A percentile compares a stretch with the other conserved stretches of the same genome.
Evolutionary conservation across 35 echinoderm and acorn worm genomes (phyloP).

Genomic region (Apostichopus japonicus): DNA sequence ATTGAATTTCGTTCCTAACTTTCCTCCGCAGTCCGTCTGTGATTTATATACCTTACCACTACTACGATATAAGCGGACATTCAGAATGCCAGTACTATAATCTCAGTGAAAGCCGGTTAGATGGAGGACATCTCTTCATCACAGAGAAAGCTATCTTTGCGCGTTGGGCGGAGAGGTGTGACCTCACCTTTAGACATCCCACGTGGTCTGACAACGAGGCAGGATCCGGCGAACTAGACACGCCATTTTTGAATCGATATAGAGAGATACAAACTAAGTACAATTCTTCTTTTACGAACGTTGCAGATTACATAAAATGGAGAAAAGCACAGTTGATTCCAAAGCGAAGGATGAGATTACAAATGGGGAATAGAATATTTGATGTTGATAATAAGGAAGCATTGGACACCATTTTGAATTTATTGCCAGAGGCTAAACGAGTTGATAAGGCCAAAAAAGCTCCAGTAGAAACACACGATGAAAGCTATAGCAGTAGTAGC

Average conservation of each 20-base stretch:
- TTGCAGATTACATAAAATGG: conserved; percentile 43
- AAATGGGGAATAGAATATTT: conserved; percentile 22
- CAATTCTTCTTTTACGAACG: conserved; percentile 34
- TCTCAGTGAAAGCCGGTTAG: conserved; percentile 43
- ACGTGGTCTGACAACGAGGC: conserved; percentile 44
- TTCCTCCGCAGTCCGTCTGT: not conserved
- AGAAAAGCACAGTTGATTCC: not conserved
- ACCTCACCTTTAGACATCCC: conserved; percentile 57
- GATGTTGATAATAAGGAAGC: conserved; percentile 40
- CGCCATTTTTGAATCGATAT: conserved; percentile 46
- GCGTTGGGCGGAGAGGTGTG: conserved; percentile 31
- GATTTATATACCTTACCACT: conserved; percentile 64
- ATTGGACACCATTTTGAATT: conserved; percentile 25
- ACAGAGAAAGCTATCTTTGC: conserved; percentile 71
- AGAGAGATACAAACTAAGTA: conserved; percentile 27
- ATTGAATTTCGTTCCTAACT: not conserved
- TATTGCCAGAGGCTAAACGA: conserved; percentile 29
- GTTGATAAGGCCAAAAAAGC: not conserved
- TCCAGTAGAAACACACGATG: not conserved
- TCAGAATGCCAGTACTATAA: conserved; percentile 62
- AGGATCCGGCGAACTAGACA: conserved; percentile 4
- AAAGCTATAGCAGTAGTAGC: not conserved
- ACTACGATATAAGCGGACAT: conserved; percentile 53
- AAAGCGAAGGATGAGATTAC: conserved; percentile 37
- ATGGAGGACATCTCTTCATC: conserved; percentile 63